Percentiles rank a stretch among this genome's conserved stretches.
Evolutionary conservation across 2,797 vertebrate species (phyloP).

Genomic region (Tokudaia tokunoshimensis): DNA sequence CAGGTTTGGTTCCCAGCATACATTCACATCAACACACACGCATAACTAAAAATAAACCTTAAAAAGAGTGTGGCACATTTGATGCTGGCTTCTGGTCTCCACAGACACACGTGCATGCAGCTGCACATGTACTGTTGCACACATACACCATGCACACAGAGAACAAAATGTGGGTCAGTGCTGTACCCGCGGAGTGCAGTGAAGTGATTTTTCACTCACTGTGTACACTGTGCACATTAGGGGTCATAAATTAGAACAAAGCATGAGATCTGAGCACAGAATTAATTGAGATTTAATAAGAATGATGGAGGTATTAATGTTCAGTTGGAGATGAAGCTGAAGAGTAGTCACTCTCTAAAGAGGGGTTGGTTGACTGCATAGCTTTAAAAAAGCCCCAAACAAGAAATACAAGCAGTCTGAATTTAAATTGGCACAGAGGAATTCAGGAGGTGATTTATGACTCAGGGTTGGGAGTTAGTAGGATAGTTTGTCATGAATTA

Average conservation of each 20-base stretch:
- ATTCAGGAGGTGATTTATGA: constrained; percentile 7
- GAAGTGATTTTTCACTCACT: neutral
- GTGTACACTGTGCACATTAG: neutral
- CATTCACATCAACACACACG: neutral
- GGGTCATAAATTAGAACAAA: neutral
- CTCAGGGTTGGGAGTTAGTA: neutral
- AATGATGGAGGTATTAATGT: neutral
- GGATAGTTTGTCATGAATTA: neutral
- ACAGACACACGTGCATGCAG: neutral
- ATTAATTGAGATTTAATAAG: neutral
- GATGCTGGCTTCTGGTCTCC: too few species aligned
- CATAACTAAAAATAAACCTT: neutral
- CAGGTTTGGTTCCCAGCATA: neutral
- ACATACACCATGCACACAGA: neutral
- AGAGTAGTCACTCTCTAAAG: neutral
- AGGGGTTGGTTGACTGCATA: neutral
- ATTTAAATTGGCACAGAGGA: neutral
- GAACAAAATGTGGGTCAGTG: neutral
- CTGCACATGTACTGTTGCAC: neutral
- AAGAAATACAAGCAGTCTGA: neutral
- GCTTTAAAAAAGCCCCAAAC: neutral
- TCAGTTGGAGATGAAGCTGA: neutral
- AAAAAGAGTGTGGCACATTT: neutral
- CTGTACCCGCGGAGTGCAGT: neutral
- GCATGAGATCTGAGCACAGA: neutral